Base-by-base conservation (phyloP, 2,113 vertebrate genomes). In the Boulengeromyrus knoepffleri region DNA sequence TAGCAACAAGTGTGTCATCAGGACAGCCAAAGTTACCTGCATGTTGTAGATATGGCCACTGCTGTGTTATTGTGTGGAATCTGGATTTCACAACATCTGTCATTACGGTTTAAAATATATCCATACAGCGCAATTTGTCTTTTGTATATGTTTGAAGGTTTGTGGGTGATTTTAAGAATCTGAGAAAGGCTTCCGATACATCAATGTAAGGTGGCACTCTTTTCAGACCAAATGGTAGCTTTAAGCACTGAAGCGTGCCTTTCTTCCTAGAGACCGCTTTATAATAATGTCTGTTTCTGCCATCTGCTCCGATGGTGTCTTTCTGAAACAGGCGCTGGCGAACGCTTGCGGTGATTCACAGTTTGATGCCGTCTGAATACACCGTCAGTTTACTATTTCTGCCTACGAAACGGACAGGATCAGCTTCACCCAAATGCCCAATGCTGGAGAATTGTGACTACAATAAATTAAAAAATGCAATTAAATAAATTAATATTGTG, bases 291-390 rank as follows among this genome's bases (percentile, higher is more conserved):
- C 93, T 95, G 95, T 91, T 95, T 93, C 91, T 92, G 90, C 95
- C 95, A 96, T 95, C 95, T 95, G 96, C 93, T 95, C 91, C 91
- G 94, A 94, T 90, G 92, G 92, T 83, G 62, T 87, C 89, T 90
- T 24, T 27, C 39, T 90, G 91, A 91, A 84, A 91, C 53, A 52
- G 94, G 93, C 94, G 93, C 92, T 94, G 93, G 94, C 91, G 91
- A 95, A 93, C 92, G 93, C 94, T 95, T 95, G 95, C 95, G 94
- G 91, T 95, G 94, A 95, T 95, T 95, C 94, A 94, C 93, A 46
- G 93, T 89, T 90, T 90, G 90, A 53, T 89, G 92, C 7, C n/a
- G 74, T 56, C 49, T 83, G 50, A 89, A 89, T 92, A 92, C 46
- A 90, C 88, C 58, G 93, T 92, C 89, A 92, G 92, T 56, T 91